phyloP scores from a whole-genome alignment of 2,888 invertebrate genomes.

The Ditylenchus weischeri region DNA sequence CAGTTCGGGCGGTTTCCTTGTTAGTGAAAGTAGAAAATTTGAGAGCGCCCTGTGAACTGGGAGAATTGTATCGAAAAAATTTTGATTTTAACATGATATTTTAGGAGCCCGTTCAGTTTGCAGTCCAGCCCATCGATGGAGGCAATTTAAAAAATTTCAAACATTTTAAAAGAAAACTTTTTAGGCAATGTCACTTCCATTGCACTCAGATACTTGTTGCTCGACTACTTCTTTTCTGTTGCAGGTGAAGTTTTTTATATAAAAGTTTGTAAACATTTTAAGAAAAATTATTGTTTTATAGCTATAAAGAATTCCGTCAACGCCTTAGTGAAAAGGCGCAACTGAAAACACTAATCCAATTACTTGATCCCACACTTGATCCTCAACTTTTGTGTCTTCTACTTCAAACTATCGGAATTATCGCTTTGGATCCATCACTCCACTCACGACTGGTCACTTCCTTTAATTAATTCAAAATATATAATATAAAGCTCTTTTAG shows the following conservation, averaged over 20 bases:
- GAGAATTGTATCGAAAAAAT: no score
- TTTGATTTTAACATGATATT: neutral
- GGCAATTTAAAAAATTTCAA: constrained; percentile 47
- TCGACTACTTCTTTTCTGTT: constrained; percentile 66
- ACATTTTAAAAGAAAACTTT: no score
- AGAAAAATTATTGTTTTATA: constrained; percentile 34
- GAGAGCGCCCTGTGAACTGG: no score
- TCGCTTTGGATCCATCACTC: constrained; percentile 64
- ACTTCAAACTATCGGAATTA: constrained; percentile 66
- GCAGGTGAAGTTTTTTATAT: constrained; percentile 52
- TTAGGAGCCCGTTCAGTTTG: constrained; percentile 64
- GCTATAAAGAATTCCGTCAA: constrained; percentile 63
- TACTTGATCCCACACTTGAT: constrained; percentile 68
- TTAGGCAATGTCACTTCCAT: constrained; percentile 60
- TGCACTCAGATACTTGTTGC: constrained; percentile 66
- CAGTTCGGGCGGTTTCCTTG: no score
- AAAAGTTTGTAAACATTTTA: constrained; percentile 42
- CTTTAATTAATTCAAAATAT: no score
- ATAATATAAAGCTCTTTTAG: no score
- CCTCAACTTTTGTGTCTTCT: constrained; percentile 70
- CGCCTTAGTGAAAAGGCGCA: constrained; percentile 66
- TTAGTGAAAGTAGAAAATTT: no score
- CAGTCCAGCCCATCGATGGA: constrained; percentile 66
- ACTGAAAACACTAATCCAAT: constrained; percentile 66
- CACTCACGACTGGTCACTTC: no score